Conservation (phyloP, 2,888 invertebrate genomes). For the Bombylius discolor region DNA sequence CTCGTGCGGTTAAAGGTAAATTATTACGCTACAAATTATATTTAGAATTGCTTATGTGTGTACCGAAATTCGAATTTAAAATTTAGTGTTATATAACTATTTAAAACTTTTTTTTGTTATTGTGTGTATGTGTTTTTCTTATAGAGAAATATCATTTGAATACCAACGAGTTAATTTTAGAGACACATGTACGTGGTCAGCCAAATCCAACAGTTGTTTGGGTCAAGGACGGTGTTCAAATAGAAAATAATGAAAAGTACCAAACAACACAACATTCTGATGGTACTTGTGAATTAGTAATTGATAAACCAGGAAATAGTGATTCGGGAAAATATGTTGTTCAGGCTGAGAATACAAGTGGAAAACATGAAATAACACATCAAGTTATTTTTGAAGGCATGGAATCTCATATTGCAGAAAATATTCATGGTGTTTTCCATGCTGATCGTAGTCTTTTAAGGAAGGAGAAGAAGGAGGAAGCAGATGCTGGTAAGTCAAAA, state of each 20-base stretch:
- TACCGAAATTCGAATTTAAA: no score
- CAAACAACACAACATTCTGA: conserved; percentile 57
- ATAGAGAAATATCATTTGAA: conserved; percentile 57
- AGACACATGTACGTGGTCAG: conserved; percentile 63
- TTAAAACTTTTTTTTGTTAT: not conserved
- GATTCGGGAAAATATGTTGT: conserved; percentile 69
- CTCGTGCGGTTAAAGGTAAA: conserved; percentile 57
- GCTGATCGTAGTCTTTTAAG: conserved; percentile 31
- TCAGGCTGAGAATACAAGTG: conserved; percentile 57
- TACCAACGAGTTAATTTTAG: conserved; percentile 61
- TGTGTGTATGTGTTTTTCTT: conserved; percentile 8
- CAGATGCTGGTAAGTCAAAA: conserved; percentile 6
- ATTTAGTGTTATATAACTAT: not conserved
- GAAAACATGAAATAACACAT: conserved; percentile 60
- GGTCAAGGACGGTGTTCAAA: conserved; percentile 56
- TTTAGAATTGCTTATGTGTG: not conserved
- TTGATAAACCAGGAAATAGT: conserved; percentile 48
- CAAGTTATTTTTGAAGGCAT: conserved; percentile 54
- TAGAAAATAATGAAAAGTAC: conserved; percentile 45
- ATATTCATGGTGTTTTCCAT: conserved; percentile 37
- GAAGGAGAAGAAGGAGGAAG: conserved; percentile 21
- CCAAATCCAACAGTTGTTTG: conserved; percentile 61
- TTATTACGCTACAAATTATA: conserved; percentile 1
- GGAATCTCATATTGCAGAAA: conserved; percentile 33
- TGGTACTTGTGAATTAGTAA: conserved; percentile 57